Conservation (phyloP, 35 echinoderm and acorn worm species). For the Lytechinus pictus region DNA sequence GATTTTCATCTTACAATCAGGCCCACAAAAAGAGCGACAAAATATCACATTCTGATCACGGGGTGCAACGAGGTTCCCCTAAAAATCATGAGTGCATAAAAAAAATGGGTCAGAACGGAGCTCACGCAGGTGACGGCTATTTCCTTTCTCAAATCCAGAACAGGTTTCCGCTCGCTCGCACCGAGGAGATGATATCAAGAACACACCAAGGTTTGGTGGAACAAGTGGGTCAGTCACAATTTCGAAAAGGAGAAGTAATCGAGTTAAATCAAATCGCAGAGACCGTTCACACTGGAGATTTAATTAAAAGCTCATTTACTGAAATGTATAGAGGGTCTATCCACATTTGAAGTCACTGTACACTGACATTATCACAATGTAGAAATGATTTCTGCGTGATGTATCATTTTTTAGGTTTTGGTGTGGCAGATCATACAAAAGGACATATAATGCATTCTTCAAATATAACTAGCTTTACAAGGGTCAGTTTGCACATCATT, state of each 20-base stretch:
- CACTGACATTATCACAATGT: too few species aligned
- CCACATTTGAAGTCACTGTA: too few species aligned
- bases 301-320: too few species aligned
- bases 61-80: not conserved
- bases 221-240: not conserved
- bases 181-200: not conserved
- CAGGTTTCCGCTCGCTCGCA: not conserved
- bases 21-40: not conserved
- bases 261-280: not conserved
- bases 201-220: not conserved
- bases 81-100: not conserved
- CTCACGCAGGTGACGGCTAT: not conserved
- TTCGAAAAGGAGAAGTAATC: not conserved
- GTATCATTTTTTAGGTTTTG: too few species aligned
- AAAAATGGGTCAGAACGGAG: constrained; percentile 9
- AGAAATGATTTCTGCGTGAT: too few species aligned
- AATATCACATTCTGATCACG: not conserved
- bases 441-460: too few species aligned
- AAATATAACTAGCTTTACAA: too few species aligned
- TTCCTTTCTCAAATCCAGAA: not conserved
- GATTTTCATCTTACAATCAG: too few species aligned
- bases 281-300: too few species aligned
- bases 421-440: too few species aligned
- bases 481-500: too few species aligned
- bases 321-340: too few species aligned